These are phyloP conservation scores for Pteruthius melanotis DNA, from an alignment of 2,113 vertebrate genomes.

Conservation along the genomic window DNA sequence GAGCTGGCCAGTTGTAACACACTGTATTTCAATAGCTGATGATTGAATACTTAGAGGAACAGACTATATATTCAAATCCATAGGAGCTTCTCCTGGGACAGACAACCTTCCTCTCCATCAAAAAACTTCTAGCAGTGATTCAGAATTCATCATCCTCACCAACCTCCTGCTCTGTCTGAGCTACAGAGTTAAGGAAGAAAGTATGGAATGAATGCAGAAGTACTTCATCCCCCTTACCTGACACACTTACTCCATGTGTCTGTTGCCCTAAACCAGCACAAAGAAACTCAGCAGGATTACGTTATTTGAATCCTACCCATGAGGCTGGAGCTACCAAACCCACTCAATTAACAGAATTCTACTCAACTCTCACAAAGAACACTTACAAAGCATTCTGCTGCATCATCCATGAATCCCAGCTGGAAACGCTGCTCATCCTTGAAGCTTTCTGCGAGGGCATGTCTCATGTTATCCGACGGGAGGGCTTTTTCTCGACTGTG, in stretches of 20 bases:
- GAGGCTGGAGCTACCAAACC: not conserved
- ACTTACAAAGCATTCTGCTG: constrained; percentile 98
- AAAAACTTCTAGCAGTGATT: not conserved
- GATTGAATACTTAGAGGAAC: not conserved
- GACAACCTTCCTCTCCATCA: not conserved
- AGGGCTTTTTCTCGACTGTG: constrained; percentile 94
- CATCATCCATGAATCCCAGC: constrained; percentile 97
- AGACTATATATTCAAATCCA: not conserved
- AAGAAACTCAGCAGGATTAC: not conserved
- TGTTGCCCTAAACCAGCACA: not conserved
- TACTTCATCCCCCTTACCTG: not conserved
- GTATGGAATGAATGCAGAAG: not conserved
- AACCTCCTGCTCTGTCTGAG: not conserved
- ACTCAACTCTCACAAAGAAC: not conserved
- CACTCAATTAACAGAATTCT: not conserved
- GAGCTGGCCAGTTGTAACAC: not conserved
- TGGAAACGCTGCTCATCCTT: constrained; percentile 97
- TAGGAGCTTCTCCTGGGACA: not conserved
- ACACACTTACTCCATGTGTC: not conserved
- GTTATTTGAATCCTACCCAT: not conserved
- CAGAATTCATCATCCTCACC: not conserved
- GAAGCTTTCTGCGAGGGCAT: constrained; percentile 94
- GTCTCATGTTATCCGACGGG: constrained; percentile 91
- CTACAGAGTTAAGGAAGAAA: not conserved
- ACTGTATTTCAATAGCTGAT: not conserved